Base-by-base conservation (phyloP, 2,888 invertebrate genomes). In the Drosophila monieri region DNA sequence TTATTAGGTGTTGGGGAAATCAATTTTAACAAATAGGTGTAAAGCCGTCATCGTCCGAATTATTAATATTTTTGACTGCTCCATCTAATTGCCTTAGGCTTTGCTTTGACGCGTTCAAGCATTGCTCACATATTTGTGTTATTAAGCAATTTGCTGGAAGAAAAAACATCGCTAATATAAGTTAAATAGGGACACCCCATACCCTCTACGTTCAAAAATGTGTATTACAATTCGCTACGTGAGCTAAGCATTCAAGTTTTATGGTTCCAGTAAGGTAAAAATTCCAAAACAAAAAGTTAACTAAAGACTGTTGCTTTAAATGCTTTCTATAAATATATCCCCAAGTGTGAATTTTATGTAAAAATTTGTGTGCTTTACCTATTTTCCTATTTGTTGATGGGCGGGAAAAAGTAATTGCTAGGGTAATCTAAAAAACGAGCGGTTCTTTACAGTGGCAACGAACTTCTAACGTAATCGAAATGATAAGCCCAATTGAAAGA, bases 341-440 rank as follows among this genome's bases (percentile, higher is more conserved):
- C 21, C 0, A 3, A 49, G 12, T 12, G n/a, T 8, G 3, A 27
- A 15, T 41, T 14, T 15, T 21, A 25, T 5, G 48, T 14, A 59
- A 10, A 55, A 35, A 49, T 51, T 44, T 60, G 35, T 51, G 49
- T 44, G 15, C 35, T 12, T 15, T 9, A 15, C 37, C 10, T 27
- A 51, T 62, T 61, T 65, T 14, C 62, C 14, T 53, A 35, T 62
- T 65, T 53, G 62, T 21, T 43, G 41, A 53, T n/a, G 25, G 47
- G 65, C 64, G 65, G 62, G 47, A 65, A 62, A 62, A 62, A 53
- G 47, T 62, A 65, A 62, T 65, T 64, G 30, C 41, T 18, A 62
- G 12, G 53, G 25, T 48, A 62, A 53, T 41, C 62, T 46, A 47
- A 35, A 62, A 62, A 65, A 62, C 46, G 47, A 48, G 41, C 60